Conservation (phyloP, 2,888 invertebrate genomes). For the Drosophila lacicola region DNA sequence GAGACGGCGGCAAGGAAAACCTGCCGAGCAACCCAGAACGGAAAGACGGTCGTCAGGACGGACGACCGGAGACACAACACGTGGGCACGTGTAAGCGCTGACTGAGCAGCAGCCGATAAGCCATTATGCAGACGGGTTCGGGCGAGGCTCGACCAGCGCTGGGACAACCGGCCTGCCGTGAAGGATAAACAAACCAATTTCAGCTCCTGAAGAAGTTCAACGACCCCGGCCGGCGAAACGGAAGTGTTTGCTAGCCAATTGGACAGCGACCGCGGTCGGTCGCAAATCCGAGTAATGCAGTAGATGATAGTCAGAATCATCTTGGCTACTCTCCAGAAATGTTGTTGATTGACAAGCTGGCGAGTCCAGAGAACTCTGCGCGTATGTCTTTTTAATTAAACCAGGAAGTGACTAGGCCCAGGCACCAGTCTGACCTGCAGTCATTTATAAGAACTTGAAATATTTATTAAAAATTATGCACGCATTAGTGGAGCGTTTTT, state of each 20-base stretch:
- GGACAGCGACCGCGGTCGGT: neutral
- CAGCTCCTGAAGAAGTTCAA: slow-evolving; percentile 52
- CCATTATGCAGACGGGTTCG: slow-evolving; percentile 29
- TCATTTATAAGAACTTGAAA: slow-evolving; percentile 69
- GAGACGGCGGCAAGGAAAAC: slow-evolving; percentile 56
- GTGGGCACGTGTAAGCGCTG: slow-evolving; percentile 72
- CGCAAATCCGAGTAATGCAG: slow-evolving; percentile 13
- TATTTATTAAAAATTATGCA: slow-evolving; percentile 81
- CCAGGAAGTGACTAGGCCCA: slow-evolving; percentile 77
- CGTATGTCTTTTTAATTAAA: slow-evolving; percentile 77
- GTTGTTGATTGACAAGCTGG: slow-evolving; percentile 77
- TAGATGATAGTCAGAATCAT: slow-evolving; percentile 72
- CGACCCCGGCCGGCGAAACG: slow-evolving; percentile 65
- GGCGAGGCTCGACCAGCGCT: neutral
- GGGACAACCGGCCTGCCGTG: slow-evolving; percentile 12
- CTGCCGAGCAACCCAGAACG: slow-evolving; percentile 48
- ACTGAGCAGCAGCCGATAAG: slow-evolving; percentile 72
- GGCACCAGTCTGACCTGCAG: slow-evolving; percentile 38
- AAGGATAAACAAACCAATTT: slow-evolving; percentile 34
- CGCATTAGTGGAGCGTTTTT: slow-evolving; percentile 66
- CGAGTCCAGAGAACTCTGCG: slow-evolving; percentile 22
- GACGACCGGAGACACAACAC: slow-evolving; percentile 47
- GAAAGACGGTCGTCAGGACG: slow-evolving; percentile 9
- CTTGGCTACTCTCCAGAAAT: slow-evolving; percentile 48
- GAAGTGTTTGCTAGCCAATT: slow-evolving; percentile 68